These are phyloP conservation scores for Brachypalpus laphriformis DNA, from an alignment of 2,888 invertebrate genomes.

Conservation along the genomic window DNA sequence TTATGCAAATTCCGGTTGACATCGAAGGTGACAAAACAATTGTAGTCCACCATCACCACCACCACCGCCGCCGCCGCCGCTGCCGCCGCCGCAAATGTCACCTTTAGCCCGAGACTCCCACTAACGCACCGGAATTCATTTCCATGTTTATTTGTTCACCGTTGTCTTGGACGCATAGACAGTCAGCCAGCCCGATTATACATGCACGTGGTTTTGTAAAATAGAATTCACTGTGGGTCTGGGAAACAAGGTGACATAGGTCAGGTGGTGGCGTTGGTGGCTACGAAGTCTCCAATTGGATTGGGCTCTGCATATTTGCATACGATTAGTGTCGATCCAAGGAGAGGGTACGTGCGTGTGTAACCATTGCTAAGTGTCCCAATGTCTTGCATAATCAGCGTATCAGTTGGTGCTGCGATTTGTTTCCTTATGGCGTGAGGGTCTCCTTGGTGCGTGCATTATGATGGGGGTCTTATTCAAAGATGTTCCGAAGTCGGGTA, in stretches of 20 bases:
- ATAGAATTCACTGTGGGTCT: slow-evolving; percentile 49
- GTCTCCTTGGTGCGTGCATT: not conserved
- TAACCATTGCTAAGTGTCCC: slow-evolving; percentile 24
- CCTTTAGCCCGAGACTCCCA: slow-evolving; percentile 62
- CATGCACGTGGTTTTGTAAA: slow-evolving; percentile 59
- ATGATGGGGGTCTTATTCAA: not conserved
- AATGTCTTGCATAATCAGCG: slow-evolving; percentile 62
- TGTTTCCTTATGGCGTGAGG: not conserved
- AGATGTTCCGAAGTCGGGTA: no score
- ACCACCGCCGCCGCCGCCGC: not conserved
- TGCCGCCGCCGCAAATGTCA: slow-evolving; percentile 9
- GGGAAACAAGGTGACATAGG: slow-evolving; percentile 59
- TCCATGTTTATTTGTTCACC: slow-evolving; percentile 66
- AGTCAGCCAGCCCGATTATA: slow-evolving; percentile 41
- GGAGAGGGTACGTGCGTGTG: slow-evolving; percentile 45
- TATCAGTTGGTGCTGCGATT: slow-evolving; percentile 40
- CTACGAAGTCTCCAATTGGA: slow-evolving; percentile 26
- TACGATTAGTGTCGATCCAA: slow-evolving; percentile 59
- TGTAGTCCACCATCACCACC: slow-evolving; percentile 49
- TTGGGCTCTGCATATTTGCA: slow-evolving; percentile 66
- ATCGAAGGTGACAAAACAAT: slow-evolving; percentile 74
- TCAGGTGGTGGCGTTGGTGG: slow-evolving; percentile 72
- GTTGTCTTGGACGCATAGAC: slow-evolving; percentile 24
- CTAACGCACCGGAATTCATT: slow-evolving; percentile 72
- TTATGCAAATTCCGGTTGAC: slow-evolving; percentile 71